These are phyloP conservation scores for Poeciliopsis infans DNA, from an alignment of 2,797 vertebrate species.

Conservation along the genomic window DNA sequence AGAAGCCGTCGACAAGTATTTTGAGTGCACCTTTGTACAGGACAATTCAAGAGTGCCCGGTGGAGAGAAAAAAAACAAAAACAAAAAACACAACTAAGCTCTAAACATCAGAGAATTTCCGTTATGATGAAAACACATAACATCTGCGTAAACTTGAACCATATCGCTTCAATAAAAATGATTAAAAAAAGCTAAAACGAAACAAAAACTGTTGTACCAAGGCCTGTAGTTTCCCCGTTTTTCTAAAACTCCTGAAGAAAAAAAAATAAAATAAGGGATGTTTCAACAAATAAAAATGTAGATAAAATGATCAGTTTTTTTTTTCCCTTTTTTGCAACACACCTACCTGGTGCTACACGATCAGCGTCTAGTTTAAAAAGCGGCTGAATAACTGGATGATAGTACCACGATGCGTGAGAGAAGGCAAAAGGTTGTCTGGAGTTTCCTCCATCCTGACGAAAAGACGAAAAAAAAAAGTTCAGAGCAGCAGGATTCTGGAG, in stretches of 20 bases:
- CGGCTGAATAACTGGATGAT: slow-evolving; percentile 74
- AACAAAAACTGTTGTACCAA: slow-evolving; percentile 67
- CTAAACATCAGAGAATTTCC: slow-evolving; percentile 81
- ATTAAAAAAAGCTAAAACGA: slow-evolving; percentile 25
- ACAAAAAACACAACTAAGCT: slow-evolving; percentile 73
- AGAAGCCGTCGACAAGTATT: slow-evolving; percentile 83
- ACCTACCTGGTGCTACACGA: slow-evolving; percentile 67
- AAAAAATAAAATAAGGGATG: slow-evolving; percentile 43
- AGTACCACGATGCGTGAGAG: slow-evolving; percentile 77
- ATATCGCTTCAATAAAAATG: slow-evolving; percentile 48
- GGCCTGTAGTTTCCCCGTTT: slow-evolving; percentile 47
- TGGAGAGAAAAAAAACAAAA: slow-evolving; percentile 59
- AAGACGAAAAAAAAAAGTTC: slow-evolving; percentile 64
- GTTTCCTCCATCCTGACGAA: slow-evolving; percentile 44
- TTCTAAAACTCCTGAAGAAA: slow-evolving; percentile 17
- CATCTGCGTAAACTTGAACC: slow-evolving; percentile 62
- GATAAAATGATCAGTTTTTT: slow-evolving; percentile 60
- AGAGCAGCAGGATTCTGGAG: slow-evolving; percentile 75
- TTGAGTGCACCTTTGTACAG: slow-evolving; percentile 84
- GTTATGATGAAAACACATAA: slow-evolving; percentile 76
- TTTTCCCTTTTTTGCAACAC: slow-evolving; percentile 40
- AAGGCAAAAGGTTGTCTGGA: slow-evolving; percentile 73
- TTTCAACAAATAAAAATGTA: slow-evolving; percentile 43
- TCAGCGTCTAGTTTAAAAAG: slow-evolving; percentile 72
- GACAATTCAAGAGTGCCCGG: slow-evolving; percentile 82